Evolutionary conservation across 2,888 invertebrate genomes (phyloP).

Genomic region (Philopedon plagiatum): DNA sequence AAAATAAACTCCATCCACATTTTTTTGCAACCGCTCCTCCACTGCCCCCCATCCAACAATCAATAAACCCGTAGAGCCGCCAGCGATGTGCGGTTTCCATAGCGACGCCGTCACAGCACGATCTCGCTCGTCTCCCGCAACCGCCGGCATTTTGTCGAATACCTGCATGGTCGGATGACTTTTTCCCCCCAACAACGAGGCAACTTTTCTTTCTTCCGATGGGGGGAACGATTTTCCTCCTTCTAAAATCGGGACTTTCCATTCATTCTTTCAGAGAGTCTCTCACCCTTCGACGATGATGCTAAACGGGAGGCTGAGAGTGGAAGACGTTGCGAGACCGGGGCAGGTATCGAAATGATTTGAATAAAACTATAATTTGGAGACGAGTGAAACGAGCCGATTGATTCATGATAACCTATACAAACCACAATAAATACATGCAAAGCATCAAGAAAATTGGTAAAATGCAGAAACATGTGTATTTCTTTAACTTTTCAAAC

Average conservation of each 20-base stretch:
- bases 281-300: not conserved
- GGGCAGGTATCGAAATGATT: no score
- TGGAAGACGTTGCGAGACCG: no score
- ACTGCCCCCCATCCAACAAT: slow-evolving; percentile 51
- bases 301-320: not conserved
- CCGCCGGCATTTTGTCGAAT: slow-evolving; percentile 51
- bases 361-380: no score
- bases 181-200: slow-evolving; percentile 31
- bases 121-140: slow-evolving; percentile 39
- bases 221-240: not conserved
- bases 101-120: slow-evolving; percentile 53
- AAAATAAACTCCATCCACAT: not conserved
- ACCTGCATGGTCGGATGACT: slow-evolving; percentile 52
- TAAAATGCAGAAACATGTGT: no score
- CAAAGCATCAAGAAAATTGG: no score
- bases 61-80: slow-evolving; percentile 61
- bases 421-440: no score
- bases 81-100: slow-evolving; percentile 64
- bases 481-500: no score
- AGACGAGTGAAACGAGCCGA: no score
- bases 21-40: slow-evolving; percentile 32
- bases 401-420: no score
- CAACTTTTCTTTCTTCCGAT: slow-evolving; percentile 11
- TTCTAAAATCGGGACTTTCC: not conserved
- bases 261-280: no score